phyloP scores from a whole-genome alignment of 2,113 vertebrate genomes.

The Pachyramphus minor region DNA sequence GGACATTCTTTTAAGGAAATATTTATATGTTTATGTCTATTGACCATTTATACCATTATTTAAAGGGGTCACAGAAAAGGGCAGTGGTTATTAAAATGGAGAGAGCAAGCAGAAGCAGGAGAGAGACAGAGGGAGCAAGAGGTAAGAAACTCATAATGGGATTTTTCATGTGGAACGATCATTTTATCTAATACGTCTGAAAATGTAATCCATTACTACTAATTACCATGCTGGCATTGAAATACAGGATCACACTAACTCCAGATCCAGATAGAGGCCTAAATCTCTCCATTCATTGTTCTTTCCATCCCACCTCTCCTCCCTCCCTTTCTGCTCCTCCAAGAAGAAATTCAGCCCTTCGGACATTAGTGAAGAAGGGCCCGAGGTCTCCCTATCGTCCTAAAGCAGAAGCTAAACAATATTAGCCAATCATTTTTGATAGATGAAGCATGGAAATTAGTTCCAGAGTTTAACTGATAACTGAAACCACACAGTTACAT shows the following conservation, averaged over 20 bases:
- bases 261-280: slow-evolving; percentile 44
- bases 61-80: slow-evolving; percentile 63
- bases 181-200: slow-evolving; percentile 85
- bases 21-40: slow-evolving; percentile 62
- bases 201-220: slow-evolving; percentile 85
- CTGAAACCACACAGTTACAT: slow-evolving; percentile 87
- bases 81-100: slow-evolving; percentile 70
- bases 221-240: slow-evolving; percentile 83
- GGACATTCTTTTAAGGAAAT: slow-evolving; percentile 35
- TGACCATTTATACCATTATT: slow-evolving; percentile 47
- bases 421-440: slow-evolving; percentile 87
- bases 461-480: slow-evolving; percentile 93
- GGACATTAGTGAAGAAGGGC: slow-evolving; percentile 73
- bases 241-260: slow-evolving; percentile 62
- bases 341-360: slow-evolving; percentile 69
- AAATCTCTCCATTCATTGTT: slow-evolving; percentile 63
- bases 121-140: slow-evolving; percentile 24
- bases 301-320: slow-evolving; percentile 16
- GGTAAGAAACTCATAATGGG: slow-evolving; percentile 76
- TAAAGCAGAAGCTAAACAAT: slow-evolving; percentile 83
- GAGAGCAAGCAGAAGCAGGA: slow-evolving; percentile 17
- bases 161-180: slow-evolving; percentile 81
- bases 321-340: slow-evolving; percentile 46
- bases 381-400: slow-evolving; percentile 84
- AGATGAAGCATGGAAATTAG: slow-evolving; percentile 95